A percentile compares a stretch with the other conserved stretches of the same genome.
Evolutionary conservation across 1,140 invertebrate genomes (phyloP).

Genomic region (Helicoverpa armigera): DNA sequence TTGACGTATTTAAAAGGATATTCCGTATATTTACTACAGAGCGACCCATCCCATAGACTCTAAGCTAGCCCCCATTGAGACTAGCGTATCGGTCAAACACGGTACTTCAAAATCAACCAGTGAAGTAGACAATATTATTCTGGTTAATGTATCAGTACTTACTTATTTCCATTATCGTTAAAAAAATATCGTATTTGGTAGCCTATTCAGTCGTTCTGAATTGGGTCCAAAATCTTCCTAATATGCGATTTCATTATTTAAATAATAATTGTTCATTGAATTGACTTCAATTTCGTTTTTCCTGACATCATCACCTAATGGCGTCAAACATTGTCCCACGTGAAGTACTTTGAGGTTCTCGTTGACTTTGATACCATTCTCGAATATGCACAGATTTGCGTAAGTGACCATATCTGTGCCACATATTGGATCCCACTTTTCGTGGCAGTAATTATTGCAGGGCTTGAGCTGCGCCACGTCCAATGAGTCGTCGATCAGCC

Average conservation of each 20-base stretch:
- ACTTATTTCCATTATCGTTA: too few species aligned
- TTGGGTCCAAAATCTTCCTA: not conserved
- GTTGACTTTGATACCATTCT: slow-evolving; percentile 8
- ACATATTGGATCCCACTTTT: slow-evolving; percentile 41
- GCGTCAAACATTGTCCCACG: slow-evolving; percentile 28
- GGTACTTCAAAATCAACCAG: too few species aligned
- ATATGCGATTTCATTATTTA: not conserved
- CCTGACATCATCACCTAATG: not conserved
- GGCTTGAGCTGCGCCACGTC: slow-evolving; percentile 30
- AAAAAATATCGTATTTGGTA: too few species aligned
- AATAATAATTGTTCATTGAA: not conserved
- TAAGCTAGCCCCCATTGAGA: too few species aligned
- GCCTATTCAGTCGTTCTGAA: not conserved
- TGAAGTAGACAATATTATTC: too few species aligned
- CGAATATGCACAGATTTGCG: slow-evolving; percentile 27
- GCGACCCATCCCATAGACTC: too few species aligned
- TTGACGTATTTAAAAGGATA: too few species aligned
- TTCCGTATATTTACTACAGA: too few species aligned
- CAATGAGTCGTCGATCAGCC: slow-evolving; percentile 11
- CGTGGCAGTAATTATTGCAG: slow-evolving; percentile 36
- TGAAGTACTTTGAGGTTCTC: slow-evolving; percentile 11
- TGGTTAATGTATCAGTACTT: too few species aligned
- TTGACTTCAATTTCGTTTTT: not conserved
- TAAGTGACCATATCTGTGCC: slow-evolving; percentile 44
- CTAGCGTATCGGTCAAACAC: too few species aligned